Evolutionary conservation across 2,888 invertebrate species (phyloP).

Genomic region (Lordiphosa fenestrarum): DNA sequence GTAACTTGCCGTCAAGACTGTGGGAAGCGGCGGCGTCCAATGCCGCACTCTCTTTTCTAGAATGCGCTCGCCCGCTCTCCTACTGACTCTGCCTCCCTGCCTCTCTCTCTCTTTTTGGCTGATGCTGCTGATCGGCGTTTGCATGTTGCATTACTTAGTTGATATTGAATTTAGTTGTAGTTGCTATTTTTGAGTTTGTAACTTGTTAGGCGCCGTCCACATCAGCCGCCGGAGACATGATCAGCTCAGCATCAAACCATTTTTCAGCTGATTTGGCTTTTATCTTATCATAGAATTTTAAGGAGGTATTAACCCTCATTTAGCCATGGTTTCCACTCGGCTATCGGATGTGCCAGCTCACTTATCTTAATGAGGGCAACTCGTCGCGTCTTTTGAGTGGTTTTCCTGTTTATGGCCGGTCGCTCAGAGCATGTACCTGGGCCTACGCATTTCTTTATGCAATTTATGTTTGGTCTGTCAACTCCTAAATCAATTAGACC

Average conservation of each 20-base stretch:
- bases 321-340: slow-evolving; percentile 1
- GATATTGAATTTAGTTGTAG: slow-evolving; percentile 17
- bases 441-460: slow-evolving; percentile 54
- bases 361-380: not conserved
- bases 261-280: no score
- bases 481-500: slow-evolving; percentile 60
- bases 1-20: slow-evolving; percentile 66
- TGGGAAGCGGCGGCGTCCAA: slow-evolving; percentile 5
- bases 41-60: slow-evolving; percentile 31
- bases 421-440: slow-evolving; percentile 2
- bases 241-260: slow-evolving; percentile 25
- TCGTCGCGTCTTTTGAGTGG: slow-evolving; percentile 12
- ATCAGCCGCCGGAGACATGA: slow-evolving; percentile 54
- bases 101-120: slow-evolving; percentile 18
- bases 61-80: slow-evolving; percentile 24
- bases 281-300: not conserved
- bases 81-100: not conserved
- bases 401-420: slow-evolving; percentile 1
- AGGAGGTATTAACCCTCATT: not conserved
- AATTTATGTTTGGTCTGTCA: slow-evolving; percentile 36
- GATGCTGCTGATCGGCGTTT: slow-evolving; percentile 18
- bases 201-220: slow-evolving; percentile 51
- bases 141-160: slow-evolving; percentile 47
- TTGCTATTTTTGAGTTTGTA: slow-evolving; percentile 30
- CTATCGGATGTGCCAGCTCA: not conserved